phyloP scores from a whole-genome alignment of 2,888 invertebrate genomes.

The Calameuta idolon region DNA sequence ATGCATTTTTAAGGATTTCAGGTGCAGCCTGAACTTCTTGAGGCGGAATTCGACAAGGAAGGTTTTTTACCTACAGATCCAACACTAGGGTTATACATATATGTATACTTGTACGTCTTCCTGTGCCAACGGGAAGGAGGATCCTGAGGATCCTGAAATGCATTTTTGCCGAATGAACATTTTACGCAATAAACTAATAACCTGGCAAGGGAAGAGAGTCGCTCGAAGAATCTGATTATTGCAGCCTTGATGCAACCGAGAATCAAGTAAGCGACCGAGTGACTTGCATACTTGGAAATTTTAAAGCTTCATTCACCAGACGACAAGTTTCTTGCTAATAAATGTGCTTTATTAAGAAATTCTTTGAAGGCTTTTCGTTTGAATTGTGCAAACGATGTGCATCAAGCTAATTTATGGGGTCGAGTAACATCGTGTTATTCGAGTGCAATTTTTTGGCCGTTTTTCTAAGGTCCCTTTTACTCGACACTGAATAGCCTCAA shows the following conservation, averaged over 20 bases:
- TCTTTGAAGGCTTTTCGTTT: not conserved
- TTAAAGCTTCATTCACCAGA: slow-evolving; percentile 36
- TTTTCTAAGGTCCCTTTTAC: too few species aligned
- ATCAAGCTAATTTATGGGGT: not conserved
- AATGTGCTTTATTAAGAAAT: slow-evolving; percentile 29
- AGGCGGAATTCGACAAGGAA: not conserved
- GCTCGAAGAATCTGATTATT: slow-evolving; percentile 59
- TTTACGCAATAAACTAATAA: slow-evolving; percentile 20
- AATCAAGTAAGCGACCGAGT: slow-evolving; percentile 6
- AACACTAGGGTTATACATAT: not conserved
- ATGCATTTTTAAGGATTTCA: not conserved
- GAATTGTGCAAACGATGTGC: not conserved
- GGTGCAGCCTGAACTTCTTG: not conserved
- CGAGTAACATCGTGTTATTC: not conserved
- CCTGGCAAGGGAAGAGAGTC: slow-evolving; percentile 31
- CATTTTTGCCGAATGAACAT: not conserved
- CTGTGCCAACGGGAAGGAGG: not conserved
- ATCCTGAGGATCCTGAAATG: not conserved
- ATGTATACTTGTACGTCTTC: not conserved
- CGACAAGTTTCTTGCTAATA: slow-evolving; percentile 1
- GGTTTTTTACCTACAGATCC: not conserved
- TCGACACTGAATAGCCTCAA: not conserved
- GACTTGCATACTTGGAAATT: slow-evolving; percentile 47
- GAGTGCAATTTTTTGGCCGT: too few species aligned
- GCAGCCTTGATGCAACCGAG: slow-evolving; percentile 40